Base-by-base conservation (phyloP, 2,797 vertebrate genomes). In the Peromyscus attwateri region DNA sequence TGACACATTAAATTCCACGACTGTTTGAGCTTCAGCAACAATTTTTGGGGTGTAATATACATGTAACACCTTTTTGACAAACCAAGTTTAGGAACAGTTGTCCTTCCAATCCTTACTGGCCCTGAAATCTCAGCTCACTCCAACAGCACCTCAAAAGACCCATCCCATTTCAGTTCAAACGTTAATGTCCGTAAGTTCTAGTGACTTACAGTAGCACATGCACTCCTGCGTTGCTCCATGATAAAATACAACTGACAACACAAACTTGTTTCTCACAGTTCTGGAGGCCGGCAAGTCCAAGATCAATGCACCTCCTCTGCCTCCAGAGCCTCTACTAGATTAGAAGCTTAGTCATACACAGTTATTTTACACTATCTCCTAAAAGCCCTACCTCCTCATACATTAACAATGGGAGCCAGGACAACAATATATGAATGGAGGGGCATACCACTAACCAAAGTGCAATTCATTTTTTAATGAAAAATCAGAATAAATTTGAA, bases 21-120 rank as follows among this genome's bases (percentile, higher is more conserved):
- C 57, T 11, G 66, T 31, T 12, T 71, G 73, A 31, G 62, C 25
- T 64, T 82, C 57, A 71, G 13, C 76, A 91, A 73, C 29, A 89
- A 75, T 46, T 89, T 95, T 76, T 82, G 49, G 66, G 60, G 68
- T 92, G 21, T 52, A 85, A 93, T 85, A 93, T 29, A 3, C 17
- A 29, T 75, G 34, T 62, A 68, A 49, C 79, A 71, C 11, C 87
- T 9, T 84, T 57, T 84, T 46, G 71, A 93, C 8, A 84, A 91
- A 80, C 27, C 6, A 62, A 43, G 73, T 34, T 43, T 37, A 84
- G 43, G 10, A 55, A 89, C n/a, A 75, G 25, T 88, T 79, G 73
- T 75, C 77, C n/a, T 91, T 84, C 46, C 5, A 37, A 16, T 23
- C 4, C 1, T 60, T 68, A 52, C 2, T 75, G 37, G 37, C 3